These are phyloP conservation scores for Sweltsa coloradensis DNA, from an alignment of 1,140 invertebrate genomes.

Conservation along the genomic window DNA sequence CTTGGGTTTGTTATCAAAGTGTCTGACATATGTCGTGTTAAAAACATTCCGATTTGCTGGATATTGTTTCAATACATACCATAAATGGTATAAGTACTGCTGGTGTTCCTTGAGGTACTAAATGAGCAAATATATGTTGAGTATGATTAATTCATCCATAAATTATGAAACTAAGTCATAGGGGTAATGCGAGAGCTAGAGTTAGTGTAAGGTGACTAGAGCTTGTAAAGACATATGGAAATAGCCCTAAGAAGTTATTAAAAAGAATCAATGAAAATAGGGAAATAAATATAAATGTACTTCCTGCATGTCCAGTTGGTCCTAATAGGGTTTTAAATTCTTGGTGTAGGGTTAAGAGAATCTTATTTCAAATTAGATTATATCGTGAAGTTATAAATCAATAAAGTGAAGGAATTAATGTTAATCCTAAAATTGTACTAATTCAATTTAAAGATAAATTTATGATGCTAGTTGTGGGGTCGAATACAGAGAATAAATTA, in stretches of 20 bases:
- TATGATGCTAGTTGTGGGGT: no score
- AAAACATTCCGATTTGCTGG: no score
- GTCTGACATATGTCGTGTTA: no score
- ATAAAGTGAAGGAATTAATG: neutral
- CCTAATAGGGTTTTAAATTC: constrained; percentile 1
- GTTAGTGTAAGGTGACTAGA: constrained; percentile 43
- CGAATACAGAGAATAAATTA: no score
- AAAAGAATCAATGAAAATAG: neutral
- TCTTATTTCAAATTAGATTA: neutral
- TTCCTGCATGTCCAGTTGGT: neutral
- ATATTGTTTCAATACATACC: constrained; percentile 30
- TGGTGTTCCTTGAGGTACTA: constrained; percentile 45
- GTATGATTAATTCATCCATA: constrained; percentile 26
- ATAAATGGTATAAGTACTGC: constrained; percentile 34
- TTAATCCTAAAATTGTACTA: neutral
- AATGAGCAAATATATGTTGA: constrained; percentile 42
- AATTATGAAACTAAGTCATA: constrained; percentile 47
- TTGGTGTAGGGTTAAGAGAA: neutral
- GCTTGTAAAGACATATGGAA: constrained; percentile 51
- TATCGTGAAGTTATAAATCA: neutral
- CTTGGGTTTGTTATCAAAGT: no score
- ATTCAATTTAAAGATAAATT: no score
- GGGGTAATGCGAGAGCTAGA: constrained; percentile 36
- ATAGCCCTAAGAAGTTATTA: constrained; percentile 29
- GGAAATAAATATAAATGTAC: constrained; percentile 1